phyloP scores from a whole-genome alignment of 2,888 invertebrate genomes.

The Cryptus viduatorius region DNA sequence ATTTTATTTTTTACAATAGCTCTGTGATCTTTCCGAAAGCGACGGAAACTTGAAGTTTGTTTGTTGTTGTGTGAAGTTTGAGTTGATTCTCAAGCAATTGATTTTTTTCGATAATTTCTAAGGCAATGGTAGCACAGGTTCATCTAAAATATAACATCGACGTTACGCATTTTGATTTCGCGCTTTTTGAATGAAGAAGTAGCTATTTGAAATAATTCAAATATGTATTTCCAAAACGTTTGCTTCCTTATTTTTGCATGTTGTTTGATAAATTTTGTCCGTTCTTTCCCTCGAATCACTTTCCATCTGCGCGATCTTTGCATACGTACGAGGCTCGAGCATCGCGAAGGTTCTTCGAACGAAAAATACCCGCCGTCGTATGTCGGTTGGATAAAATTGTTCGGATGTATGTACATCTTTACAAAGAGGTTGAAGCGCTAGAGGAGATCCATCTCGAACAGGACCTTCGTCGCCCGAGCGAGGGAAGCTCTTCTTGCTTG shows the following conservation, averaged over 20 bases:
- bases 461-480: conserved; percentile 26
- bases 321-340: not conserved
- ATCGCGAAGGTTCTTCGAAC: not conserved
- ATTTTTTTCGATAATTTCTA: conserved; percentile 18
- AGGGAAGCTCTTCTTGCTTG: conserved; percentile 38
- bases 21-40: too few relatives aligned
- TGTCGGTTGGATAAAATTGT: conserved; percentile 4
- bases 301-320: not conserved
- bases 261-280: not conserved
- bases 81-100: conserved; percentile 19
- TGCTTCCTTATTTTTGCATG: not conserved
- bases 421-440: conserved; percentile 4
- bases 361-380: conserved; percentile 5
- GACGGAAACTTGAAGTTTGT: not conserved
- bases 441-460: conserved; percentile 13
- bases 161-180: not conserved
- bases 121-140: not conserved
- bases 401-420: conserved; percentile 17
- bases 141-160: not conserved
- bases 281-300: not conserved
- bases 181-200: not conserved
- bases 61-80: too few relatives aligned
- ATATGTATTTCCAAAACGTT: not conserved
- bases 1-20: not conserved
- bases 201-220: not conserved